Percentiles rank a stretch among this genome's conserved stretches.
phyloP scores from a whole-genome alignment of 2,888 invertebrate species.

The Tribolium freemani region DNA sequence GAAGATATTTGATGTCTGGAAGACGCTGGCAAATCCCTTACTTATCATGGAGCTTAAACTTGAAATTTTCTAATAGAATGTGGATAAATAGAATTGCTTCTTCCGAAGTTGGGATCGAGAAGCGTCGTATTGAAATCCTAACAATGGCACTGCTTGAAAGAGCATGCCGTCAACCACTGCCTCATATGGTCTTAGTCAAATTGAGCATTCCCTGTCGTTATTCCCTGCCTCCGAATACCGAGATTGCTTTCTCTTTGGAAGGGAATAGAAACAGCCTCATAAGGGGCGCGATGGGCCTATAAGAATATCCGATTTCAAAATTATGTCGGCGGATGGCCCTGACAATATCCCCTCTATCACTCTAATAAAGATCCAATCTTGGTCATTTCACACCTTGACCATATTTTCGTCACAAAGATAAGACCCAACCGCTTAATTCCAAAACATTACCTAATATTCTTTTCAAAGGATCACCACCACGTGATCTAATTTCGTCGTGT shows the following conservation, averaged over 20 bases:
- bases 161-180: constrained; percentile 37
- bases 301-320: constrained; percentile 41
- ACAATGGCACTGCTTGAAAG: constrained; percentile 39
- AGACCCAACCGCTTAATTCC: background rate
- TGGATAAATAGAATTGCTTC: constrained; percentile 43
- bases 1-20: constrained; percentile 23
- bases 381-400: background rate
- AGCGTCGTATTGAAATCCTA: constrained; percentile 38
- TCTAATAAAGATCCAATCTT: background rate
- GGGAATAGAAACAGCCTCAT: constrained; percentile 39
- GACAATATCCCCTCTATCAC: background rate
- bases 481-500: constrained; percentile 35
- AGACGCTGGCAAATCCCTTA: constrained; percentile 27
- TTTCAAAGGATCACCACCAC: constrained; percentile 13
- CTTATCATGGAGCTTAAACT: constrained; percentile 31
- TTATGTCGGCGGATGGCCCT: constrained; percentile 9
- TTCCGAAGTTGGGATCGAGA: constrained; percentile 29
- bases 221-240: constrained; percentile 33
- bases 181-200: constrained; percentile 49
- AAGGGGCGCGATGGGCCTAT: constrained; percentile 8
- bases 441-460: constrained; percentile 11
- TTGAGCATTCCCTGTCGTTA: constrained; percentile 47
- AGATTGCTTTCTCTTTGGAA: constrained; percentile 34
- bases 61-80: constrained; percentile 43
- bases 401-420: background rate